Conservation (phyloP, 30 jellyfish, hydroid and myxozoan species). For the Phacellophora camtschatica region DNA sequence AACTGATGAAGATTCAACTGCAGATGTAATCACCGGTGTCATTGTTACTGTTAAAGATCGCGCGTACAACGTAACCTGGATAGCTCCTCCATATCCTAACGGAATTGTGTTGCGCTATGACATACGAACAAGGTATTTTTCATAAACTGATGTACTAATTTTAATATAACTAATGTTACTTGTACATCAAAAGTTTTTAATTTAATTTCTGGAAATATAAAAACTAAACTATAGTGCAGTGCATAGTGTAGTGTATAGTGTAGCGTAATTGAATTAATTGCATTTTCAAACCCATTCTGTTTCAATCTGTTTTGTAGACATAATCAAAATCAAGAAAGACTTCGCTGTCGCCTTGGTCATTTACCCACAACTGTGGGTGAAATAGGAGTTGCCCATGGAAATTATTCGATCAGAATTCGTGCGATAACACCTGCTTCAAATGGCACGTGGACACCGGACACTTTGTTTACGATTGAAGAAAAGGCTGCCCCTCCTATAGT, state of each 20-base stretch:
- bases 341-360: constrained; percentile 79
- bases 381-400: constrained; percentile 76
- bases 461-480: constrained; percentile 62
- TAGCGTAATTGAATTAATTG: too few species aligned
- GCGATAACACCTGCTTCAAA: constrained; percentile 96
- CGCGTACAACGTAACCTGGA: constrained; percentile 51
- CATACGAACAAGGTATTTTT: constrained; percentile 29
- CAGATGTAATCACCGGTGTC: constrained; percentile 31
- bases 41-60: constrained; percentile 9
- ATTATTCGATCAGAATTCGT: constrained; percentile 73
- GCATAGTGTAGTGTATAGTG: too few species aligned
- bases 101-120: constrained; percentile 67
- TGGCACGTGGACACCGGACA: constrained; percentile 88
- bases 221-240: too few species aligned
- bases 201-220: too few species aligned
- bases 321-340: constrained; percentile 53
- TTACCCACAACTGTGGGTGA: constrained; percentile 52
- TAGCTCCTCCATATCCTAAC: constrained; percentile 42
- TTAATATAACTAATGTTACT: too few species aligned
- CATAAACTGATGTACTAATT: background rate
- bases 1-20: constrained; percentile 48
- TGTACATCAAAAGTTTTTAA: too few species aligned
- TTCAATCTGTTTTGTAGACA: background rate
- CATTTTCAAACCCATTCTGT: too few species aligned
- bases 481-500: background rate